A percentile compares a stretch with the other conserved stretches of the same genome.
phyloP scores from a whole-genome alignment of 2,113 vertebrate genomes.

The Clarias gariepinus region DNA sequence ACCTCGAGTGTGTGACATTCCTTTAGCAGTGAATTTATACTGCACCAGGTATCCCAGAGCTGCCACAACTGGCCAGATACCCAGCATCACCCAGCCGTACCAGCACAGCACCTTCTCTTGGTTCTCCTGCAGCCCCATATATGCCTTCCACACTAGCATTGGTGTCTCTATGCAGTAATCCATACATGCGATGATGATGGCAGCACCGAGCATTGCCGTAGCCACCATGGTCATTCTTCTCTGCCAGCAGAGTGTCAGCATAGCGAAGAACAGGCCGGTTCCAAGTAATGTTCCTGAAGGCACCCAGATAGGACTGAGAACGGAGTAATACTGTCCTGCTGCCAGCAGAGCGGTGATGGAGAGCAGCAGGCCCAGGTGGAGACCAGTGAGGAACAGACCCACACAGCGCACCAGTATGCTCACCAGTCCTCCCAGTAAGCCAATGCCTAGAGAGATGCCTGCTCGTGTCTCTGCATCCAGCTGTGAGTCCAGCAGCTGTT shows the following conservation, averaged over 20 bases:
- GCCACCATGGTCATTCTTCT: constrained; percentile 78
- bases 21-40: constrained; percentile 77
- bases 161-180: constrained; percentile 79
- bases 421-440: constrained; percentile 80
- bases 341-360: constrained; percentile 72
- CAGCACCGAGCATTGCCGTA: constrained; percentile 78
- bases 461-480: constrained; percentile 79
- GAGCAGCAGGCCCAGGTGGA: constrained; percentile 81
- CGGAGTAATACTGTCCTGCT: constrained; percentile 72
- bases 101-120: constrained; percentile 77
- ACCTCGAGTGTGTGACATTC: constrained; percentile 75
- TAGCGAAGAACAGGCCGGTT: constrained; percentile 71
- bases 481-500: constrained; percentile 70
- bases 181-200: constrained; percentile 72
- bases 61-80: constrained; percentile 74
- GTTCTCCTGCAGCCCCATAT: constrained; percentile 69
- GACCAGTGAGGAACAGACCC: constrained; percentile 82
- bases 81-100: constrained; percentile 81
- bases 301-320: constrained; percentile 74
- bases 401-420: constrained; percentile 80
- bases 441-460: constrained; percentile 81
- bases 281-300: constrained; percentile 72
- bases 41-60: constrained; percentile 76
- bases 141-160: constrained; percentile 70
- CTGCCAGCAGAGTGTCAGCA: constrained; percentile 81